Conservation (phyloP, 2,888 invertebrate genomes). For the Acanthosepion esculentum region DNA sequence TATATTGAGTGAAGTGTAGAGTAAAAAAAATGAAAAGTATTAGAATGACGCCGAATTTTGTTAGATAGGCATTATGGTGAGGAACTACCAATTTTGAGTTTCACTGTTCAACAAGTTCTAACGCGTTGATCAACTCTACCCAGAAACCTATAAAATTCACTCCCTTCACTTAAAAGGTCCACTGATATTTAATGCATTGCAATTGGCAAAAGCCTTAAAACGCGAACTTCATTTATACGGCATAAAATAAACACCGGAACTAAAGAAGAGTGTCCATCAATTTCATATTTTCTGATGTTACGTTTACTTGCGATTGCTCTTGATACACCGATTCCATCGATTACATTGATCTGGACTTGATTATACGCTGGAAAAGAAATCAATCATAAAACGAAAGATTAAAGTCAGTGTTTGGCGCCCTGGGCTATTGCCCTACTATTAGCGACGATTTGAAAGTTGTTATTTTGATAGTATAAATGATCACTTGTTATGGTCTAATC, state of each 20-base stretch:
- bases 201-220: not conserved
- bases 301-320: not conserved
- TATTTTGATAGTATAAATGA: not conserved
- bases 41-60: too few relatives aligned
- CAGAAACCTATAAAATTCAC: too few relatives aligned
- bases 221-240: not conserved
- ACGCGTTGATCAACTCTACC: too few relatives aligned
- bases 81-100: too few relatives aligned
- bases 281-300: not conserved
- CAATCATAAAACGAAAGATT: conserved; percentile 33
- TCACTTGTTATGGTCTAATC: conserved; percentile 9
- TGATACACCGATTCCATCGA: not conserved
- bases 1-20: too few relatives aligned
- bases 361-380: not conserved
- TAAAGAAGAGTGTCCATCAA: not conserved
- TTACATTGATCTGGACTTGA: not conserved
- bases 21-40: too few relatives aligned
- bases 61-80: too few relatives aligned
- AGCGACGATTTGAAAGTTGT: not conserved
- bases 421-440: conserved; percentile 8
- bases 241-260: not conserved
- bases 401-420: conserved; percentile 33
- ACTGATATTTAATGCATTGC: not conserved
- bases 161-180: too few relatives aligned
- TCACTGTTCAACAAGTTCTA: too few relatives aligned